Evolutionary conservation across 37 sponge, comb jelly and placozoan species (phyloP), one percentile per base, ranked within the genome.

Genomic region (Oopsacas minuta): DNA sequence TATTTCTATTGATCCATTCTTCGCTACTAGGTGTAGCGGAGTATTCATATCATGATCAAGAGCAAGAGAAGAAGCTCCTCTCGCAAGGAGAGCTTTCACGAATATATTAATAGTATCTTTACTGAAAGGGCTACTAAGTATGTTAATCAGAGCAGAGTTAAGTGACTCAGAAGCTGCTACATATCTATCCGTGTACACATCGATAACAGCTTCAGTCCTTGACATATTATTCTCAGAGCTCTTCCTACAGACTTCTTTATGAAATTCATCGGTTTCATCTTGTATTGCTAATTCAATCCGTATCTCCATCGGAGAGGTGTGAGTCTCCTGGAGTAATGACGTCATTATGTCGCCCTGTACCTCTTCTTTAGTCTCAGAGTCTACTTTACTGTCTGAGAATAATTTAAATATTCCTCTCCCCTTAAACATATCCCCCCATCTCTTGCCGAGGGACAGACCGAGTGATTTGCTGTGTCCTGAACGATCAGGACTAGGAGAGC

Each of bases 181-280:
- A 52, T 84, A 52, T 15, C 42, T 81, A 34, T 89, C 90, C 23
- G 83, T 81, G 83, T 84, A 89, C 52, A 86, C 87, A 36, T 89
- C 90, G 51, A 89, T 38, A 36, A 89, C 84, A 36, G 90, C 90
- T 25, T 89, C 90, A 0, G 86, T 82, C 38, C 81, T 75, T 32
- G 23, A 52, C 37, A 89, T 1, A 20, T 36, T 51, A 23, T 37
- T 51, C 15, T 81, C 36, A 30, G 82, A 87, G 23, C 87, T 86
- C 36, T 89, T 89, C 85, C 23, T 28, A 15, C 28, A 15, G 28
- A 86, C 87, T 36, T 42, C 23, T n/a, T 7, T 82, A 53, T 46
- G 39, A 36, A 86, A 86, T 0, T 86, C 87, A 34, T 82, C 83
- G 10, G 28, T 35, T 37, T 86, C 87, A 0, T 42, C 83, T 53